Conservation (phyloP, 2,113 vertebrate genomes). For the Daphoenositta chrysoptera region DNA sequence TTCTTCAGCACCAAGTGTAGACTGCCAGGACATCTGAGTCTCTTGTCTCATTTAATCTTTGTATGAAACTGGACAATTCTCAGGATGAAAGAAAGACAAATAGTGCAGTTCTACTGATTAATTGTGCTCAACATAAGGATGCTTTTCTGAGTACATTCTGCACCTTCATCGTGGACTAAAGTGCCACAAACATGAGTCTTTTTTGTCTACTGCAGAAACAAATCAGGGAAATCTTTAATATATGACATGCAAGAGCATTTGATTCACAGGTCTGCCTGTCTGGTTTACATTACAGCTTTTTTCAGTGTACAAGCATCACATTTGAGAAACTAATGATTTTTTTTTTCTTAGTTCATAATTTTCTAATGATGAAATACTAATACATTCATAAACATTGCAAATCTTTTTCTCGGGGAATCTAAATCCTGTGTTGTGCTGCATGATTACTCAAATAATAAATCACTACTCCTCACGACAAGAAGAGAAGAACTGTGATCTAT, state of each 20-base stretch:
- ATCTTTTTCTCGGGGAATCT: neutral
- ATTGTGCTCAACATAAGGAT: neutral
- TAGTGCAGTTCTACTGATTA: neutral
- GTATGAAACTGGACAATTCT: neutral
- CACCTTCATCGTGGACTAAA: neutral
- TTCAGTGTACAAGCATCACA: neutral
- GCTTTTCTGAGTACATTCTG: neutral
- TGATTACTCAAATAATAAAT: constrained; percentile 30
- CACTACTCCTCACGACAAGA: neutral
- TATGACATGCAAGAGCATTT: neutral
- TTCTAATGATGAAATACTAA: neutral
- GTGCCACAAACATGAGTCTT: neutral
- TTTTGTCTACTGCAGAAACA: neutral
- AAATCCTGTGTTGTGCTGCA: neutral
- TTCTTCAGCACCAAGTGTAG: neutral
- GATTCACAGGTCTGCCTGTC: neutral
- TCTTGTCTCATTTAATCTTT: neutral
- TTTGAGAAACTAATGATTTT: neutral
- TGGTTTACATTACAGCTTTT: neutral
- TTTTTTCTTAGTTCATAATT: neutral
- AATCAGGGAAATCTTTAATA: neutral
- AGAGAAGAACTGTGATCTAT: neutral
- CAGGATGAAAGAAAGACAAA: neutral
- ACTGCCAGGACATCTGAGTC: neutral
- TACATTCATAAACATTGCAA: neutral